Base-by-base conservation (phyloP, 2,888 invertebrate genomes). In the Crematogaster levior region DNA sequence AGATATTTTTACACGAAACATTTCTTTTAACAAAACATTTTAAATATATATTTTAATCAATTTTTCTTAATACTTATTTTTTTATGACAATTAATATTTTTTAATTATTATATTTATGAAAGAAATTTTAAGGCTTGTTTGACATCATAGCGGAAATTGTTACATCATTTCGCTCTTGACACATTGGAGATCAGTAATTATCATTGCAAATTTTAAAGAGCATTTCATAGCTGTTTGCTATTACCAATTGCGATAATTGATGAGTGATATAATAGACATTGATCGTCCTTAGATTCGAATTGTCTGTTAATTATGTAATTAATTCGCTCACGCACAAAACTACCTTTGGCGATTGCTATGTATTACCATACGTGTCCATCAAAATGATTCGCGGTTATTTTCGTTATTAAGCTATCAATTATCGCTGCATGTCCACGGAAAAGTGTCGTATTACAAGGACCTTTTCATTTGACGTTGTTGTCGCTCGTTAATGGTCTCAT, bases 381-480 rank as follows among this genome's bases (percentile, higher is more conserved):
- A n/a, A 53, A 66, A 66, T 18, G n/a, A 79, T 12, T 40, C 18
- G 63, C 77, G 18, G 24, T 68, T 74, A 65, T 88, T 87, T 90
- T 88, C 66, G 83, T 90, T 84, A 84, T 89, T 86, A 81, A 58
- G 86, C 86, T 86, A 88, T 87, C 88, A 90, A 92, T 91, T 90
- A 86, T 83, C 80, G 53, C 43, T 77, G 48, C 77, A 27, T 27
- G 80, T 53, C 51, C 48, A 43, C 84, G 83, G 82, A 86, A 86
- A 87, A 87, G 72, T 85, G 51, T 68, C 60, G 80, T 68, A 81
- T 87, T 79, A 83, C 90, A 91, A 89, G 89, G 90, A 90, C 90
- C 88, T 90, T 89, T 90, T 89, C 88, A 90, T 90, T 89, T 84
- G 85, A 81, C 88, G 84, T 89, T 90, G n/a, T n/a, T n/a, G 89